A percentile compares a stretch with the other conserved stretches of the same genome.
Conservation (phyloP, 2,113 vertebrate species). For the Dasyurus viverrinus region DNA sequence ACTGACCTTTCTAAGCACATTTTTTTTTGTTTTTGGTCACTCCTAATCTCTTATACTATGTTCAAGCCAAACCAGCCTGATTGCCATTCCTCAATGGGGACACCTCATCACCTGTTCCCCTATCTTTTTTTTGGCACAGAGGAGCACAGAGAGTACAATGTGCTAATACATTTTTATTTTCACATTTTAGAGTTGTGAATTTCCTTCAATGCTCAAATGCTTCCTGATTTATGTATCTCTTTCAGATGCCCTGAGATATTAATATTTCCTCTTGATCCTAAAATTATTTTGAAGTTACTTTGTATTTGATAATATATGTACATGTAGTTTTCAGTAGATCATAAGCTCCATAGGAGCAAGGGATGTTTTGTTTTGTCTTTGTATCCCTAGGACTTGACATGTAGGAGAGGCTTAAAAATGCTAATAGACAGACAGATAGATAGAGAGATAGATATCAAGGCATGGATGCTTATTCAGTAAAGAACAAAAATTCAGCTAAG, state of each 20-base stretch:
- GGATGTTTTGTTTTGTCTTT: background rate
- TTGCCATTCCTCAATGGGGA: background rate
- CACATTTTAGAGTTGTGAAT: background rate
- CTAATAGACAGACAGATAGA: background rate
- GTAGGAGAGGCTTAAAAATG: background rate
- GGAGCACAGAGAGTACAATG: background rate
- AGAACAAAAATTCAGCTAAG: background rate
- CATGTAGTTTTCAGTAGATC: background rate
- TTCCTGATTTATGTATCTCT: background rate
- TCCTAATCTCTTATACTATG: background rate
- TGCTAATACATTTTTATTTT: background rate
- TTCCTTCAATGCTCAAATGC: background rate
- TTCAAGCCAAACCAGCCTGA: background rate
- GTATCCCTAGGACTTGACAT: background rate
- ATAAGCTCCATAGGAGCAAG: background rate
- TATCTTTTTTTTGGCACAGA: background rate
- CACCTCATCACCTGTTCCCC: background rate
- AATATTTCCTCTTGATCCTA: background rate
- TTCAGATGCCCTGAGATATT: background rate
- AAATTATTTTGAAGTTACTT: background rate
- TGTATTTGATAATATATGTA: background rate
- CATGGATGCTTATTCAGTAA: background rate
- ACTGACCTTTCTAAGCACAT: background rate
- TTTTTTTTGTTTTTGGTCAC: background rate
- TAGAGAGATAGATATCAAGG: too few species aligned